phyloP scores from a whole-genome alignment of 2,797 vertebrate genomes.

The Gila robusta region DNA sequence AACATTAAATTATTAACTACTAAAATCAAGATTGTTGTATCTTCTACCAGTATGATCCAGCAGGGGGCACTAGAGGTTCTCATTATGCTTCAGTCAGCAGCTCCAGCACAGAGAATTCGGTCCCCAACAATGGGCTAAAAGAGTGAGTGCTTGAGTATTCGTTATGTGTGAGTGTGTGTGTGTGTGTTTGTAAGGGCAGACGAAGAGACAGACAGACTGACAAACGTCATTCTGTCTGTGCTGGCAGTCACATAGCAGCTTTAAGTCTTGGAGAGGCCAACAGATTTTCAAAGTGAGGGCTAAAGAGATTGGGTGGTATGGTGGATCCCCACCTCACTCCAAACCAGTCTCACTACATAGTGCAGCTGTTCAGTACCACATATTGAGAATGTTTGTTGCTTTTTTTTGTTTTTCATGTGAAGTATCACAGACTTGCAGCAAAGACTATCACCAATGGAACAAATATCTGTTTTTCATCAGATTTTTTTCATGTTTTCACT shows the following conservation, averaged over 20 bases:
- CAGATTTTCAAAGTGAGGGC: conserved; percentile 52
- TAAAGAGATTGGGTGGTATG: conserved; percentile 52
- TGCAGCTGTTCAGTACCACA: conserved; percentile 64
- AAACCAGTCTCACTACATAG: conserved; percentile 56
- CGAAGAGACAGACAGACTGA: conserved; percentile 58
- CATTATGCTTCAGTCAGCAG: conserved; percentile 76
- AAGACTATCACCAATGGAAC: conserved; percentile 79
- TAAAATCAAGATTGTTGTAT: conserved; percentile 78
- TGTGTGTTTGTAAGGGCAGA: conserved; percentile 49
- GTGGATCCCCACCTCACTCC: conserved; percentile 59
- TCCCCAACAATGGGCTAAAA: conserved; percentile 71
- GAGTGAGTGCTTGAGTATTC: conserved; percentile 47
- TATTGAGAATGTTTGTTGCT: conserved; percentile 51
- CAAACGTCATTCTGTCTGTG: conserved; percentile 73
- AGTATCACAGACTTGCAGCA: conserved; percentile 69
- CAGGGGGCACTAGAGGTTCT: conserved; percentile 71
- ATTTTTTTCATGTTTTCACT: conserved; percentile 42
- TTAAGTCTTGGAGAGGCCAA: conserved; percentile 76
- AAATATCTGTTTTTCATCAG: conserved; percentile 71
- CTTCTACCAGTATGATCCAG: conserved; percentile 69
- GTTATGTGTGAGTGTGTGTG: conserved; percentile 43
- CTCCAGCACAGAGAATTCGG: conserved; percentile 70
- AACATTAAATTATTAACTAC: conserved; percentile 85
- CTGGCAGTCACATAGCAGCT: conserved; percentile 86
- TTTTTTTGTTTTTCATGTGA: conserved; percentile 65